phyloP scores from a whole-genome alignment of 2,113 vertebrate genomes.

The Dicerorhinus sumatrensis region DNA sequence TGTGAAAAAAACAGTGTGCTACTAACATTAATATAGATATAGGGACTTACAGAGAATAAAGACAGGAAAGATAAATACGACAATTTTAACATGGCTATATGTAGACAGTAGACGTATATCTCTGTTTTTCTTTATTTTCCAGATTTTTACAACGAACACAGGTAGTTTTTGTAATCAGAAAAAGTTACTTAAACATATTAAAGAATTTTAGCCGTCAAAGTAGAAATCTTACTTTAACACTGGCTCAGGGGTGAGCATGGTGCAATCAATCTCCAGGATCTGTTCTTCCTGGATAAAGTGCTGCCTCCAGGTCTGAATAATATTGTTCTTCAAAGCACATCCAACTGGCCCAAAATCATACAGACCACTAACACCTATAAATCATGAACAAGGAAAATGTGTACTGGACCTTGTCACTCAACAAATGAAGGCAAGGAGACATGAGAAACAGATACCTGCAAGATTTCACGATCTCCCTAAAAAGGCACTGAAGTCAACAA shows the following conservation, averaged over 20 bases:
- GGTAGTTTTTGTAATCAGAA: background rate
- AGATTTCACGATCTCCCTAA: background rate
- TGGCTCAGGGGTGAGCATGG: constrained; percentile 96
- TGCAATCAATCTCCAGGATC: constrained; percentile 99
- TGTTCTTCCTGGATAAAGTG: constrained; percentile 99
- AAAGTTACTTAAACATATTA: background rate
- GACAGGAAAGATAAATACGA: background rate
- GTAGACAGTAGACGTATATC: background rate
- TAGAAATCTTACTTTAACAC: constrained; percentile 94
- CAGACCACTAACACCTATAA: constrained; percentile 96
- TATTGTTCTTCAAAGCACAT: constrained; percentile 98
- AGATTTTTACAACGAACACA: background rate
- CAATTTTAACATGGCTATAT: background rate
- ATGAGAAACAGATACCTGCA: background rate
- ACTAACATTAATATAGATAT: background rate
- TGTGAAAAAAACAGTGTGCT: background rate
- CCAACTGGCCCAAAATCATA: constrained; percentile 99
- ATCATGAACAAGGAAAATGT: background rate
- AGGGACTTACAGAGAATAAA: background rate
- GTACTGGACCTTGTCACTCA: background rate
- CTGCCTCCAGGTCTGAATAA: constrained; percentile 97
- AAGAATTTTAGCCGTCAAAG: background rate
- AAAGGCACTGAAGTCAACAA: background rate
- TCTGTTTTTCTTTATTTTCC: background rate
- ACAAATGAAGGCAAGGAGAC: background rate